Evolutionary conservation across 2,888 invertebrate species (phyloP).

Genomic region (Tachina grossa): DNA sequence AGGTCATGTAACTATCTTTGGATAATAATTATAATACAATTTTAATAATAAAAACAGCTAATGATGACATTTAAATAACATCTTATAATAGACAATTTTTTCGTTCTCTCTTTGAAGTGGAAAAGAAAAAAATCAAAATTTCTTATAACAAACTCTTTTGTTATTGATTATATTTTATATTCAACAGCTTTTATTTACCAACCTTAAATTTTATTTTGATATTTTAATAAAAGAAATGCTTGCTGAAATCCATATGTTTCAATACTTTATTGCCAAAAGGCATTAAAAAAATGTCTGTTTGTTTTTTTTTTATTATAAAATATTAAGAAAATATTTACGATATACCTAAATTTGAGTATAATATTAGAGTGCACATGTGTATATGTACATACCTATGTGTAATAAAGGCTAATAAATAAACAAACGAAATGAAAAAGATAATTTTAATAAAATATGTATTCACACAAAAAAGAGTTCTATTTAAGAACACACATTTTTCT

Average conservation of each 20-base stretch:
- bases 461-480: too few relatives aligned
- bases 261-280: slow-evolving; percentile 16
- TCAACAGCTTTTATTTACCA: not conserved
- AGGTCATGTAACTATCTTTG: slow-evolving; percentile 35
- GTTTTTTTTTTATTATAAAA: not conserved
- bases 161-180: not conserved
- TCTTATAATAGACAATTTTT: not conserved
- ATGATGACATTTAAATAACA: slow-evolving; percentile 8
- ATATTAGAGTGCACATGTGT: not conserved
- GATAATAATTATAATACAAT: not conserved
- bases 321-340: slow-evolving; percentile 4
- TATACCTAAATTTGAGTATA: not conserved
- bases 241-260: not conserved
- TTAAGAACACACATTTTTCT: too few relatives aligned
- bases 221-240: not conserved
- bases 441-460: too few relatives aligned
- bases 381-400: too few relatives aligned
- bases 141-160: too few relatives aligned
- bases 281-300: not conserved
- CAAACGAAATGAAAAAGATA: too few relatives aligned
- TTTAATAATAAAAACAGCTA: not conserved
- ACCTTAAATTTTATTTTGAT: not conserved
- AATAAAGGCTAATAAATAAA: not conserved
- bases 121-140: not conserved
- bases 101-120: not conserved